Evolutionary conservation across 1,140 invertebrate species (phyloP).

Genomic region (Choristoneura fumiferana): DNA sequence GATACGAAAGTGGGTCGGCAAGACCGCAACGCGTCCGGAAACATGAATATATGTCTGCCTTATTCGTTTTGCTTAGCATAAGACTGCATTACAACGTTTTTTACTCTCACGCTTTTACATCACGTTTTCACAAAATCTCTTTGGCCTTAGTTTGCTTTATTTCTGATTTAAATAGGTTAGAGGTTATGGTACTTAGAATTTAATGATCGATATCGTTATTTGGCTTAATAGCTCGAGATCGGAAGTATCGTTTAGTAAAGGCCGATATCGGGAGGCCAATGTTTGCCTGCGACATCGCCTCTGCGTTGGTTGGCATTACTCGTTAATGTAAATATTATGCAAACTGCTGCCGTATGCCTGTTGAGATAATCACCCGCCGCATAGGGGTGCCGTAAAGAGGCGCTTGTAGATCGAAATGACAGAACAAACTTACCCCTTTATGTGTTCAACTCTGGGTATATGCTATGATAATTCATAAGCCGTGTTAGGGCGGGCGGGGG

Average conservation of each 20-base stretch:
- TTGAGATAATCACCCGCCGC: constrained; percentile 23
- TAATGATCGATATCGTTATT: too few relatives aligned
- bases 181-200: too few relatives aligned
- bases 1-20: constrained; percentile 4
- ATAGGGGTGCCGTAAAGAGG: constrained; percentile 6
- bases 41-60: background rate
- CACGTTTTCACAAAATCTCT: too few relatives aligned
- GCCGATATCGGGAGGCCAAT: constrained; percentile 14
- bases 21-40: constrained; percentile 7
- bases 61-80: constrained; percentile 5
- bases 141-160: too few relatives aligned
- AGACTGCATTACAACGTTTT: background rate
- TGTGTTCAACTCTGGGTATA: background rate
- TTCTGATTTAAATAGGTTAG: too few relatives aligned
- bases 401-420: constrained; percentile 6
- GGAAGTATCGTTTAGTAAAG: constrained; percentile 19
- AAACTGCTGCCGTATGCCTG: constrained; percentile 28
- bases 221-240: background rate
- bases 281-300: constrained; percentile 21
- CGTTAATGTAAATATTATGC: constrained; percentile 39
- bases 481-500: constrained; percentile 12
- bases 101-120: too few relatives aligned
- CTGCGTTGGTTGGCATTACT: constrained; percentile 21
- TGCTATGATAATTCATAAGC: constrained; percentile 8
- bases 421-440: constrained; percentile 10